These are phyloP conservation scores for Octomys mimax DNA, from an alignment of 2,797 vertebrate species.

Conservation along the genomic window DNA sequence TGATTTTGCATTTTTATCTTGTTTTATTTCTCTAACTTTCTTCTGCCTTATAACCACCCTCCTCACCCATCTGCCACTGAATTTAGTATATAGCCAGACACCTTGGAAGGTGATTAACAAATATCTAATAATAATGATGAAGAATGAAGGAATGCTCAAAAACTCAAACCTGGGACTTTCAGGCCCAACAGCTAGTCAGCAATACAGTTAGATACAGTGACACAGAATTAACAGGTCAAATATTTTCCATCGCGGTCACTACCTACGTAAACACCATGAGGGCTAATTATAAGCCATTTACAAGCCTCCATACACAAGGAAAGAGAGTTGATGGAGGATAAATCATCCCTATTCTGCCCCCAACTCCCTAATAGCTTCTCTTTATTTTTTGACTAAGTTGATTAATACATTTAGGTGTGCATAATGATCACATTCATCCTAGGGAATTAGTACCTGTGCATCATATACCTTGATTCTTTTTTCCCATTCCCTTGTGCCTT, in stretches of 20 bases:
- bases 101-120: constrained; percentile 21
- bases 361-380: background rate
- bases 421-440: background rate
- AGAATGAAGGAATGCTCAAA: constrained; percentile 13
- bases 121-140: constrained; percentile 33
- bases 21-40: constrained; percentile 21
- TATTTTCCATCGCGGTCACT: constrained; percentile 63
- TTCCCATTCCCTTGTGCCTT: background rate
- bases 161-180: constrained; percentile 22
- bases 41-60: background rate
- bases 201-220: background rate
- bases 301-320: background rate
- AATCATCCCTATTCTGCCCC: background rate
- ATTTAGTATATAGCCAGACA: background rate
- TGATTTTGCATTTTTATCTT: constrained; percentile 63
- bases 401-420: background rate
- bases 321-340: constrained; percentile 19
- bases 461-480: background rate
- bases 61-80: background rate
- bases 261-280: background rate
- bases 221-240: constrained; percentile 23
- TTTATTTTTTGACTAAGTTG: background rate
- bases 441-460: background rate
- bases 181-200: background rate
- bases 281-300: background rate